Evolutionary conservation across 2,113 vertebrate genomes (phyloP).

Genomic region (Grammomys dolichurus): DNA sequence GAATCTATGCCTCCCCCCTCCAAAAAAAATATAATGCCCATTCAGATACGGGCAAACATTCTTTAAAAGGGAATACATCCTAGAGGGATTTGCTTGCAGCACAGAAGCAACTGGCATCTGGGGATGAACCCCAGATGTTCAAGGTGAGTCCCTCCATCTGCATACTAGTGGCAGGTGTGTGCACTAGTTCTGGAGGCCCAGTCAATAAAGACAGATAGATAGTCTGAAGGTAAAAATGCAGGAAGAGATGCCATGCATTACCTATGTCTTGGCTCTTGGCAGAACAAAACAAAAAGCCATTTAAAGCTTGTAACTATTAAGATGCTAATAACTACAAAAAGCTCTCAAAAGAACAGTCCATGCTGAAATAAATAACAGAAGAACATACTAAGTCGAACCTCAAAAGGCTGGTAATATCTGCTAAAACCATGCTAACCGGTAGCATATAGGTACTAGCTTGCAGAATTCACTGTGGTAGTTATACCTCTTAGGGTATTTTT

Average conservation of each 20-base stretch:
- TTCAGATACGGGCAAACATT: conserved; percentile 61
- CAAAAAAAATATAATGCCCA: conserved; percentile 71
- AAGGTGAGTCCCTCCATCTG: conserved; percentile 52
- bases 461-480: conserved; percentile 81
- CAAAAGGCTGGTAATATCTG: conserved; percentile 88
- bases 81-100: conserved; percentile 66
- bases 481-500: conserved; percentile 84
- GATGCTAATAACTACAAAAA: conserved; percentile 84
- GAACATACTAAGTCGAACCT: conserved; percentile 86
- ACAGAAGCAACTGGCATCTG: conserved; percentile 67
- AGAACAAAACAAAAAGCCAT: conserved; percentile 60
- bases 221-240: conserved; percentile 76
- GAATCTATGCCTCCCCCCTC: conserved; percentile 70
- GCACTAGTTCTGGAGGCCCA: conserved; percentile 55
- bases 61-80: conserved; percentile 69
- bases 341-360: conserved; percentile 87
- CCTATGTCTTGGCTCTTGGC: conserved; percentile 79
- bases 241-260: conserved; percentile 71
- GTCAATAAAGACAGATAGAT: conserved; percentile 85
- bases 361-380: conserved; percentile 92
- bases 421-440: conserved; percentile 90
- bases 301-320: conserved; percentile 83
- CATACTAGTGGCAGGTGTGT: conserved; percentile 75
- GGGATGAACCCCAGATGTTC: conserved; percentile 57
- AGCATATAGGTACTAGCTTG: conserved; percentile 89